Evolutionary conservation across 2,888 invertebrate species (phyloP).

Genomic region (Lordiphosa fenestrarum): DNA sequence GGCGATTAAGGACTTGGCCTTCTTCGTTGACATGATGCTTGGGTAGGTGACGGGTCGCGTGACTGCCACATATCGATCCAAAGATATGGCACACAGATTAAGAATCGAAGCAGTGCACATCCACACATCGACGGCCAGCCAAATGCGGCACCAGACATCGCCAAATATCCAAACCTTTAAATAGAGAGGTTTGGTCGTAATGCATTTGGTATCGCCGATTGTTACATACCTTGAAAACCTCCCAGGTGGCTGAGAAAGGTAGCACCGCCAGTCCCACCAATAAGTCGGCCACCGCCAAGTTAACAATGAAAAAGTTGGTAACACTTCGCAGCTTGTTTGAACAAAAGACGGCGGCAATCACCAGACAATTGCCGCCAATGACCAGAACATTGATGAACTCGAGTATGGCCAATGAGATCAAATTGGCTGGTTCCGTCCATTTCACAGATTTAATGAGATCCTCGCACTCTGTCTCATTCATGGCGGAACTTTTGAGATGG

Average conservation of each 20-base stretch:
- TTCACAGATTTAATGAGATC: constrained; percentile 89
- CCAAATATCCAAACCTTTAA: constrained; percentile 97
- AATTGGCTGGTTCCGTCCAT: constrained; percentile 90
- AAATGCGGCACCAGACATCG: constrained; percentile 96
- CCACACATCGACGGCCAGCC: constrained; percentile 99
- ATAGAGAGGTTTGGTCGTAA: not conserved
- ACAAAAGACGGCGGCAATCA: constrained; percentile 95
- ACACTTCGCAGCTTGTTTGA: constrained; percentile 95
- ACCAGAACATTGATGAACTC: constrained; percentile 93
- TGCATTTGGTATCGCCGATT: too few species aligned
- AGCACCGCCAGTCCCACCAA: constrained; percentile 97
- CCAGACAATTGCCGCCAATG: constrained; percentile 93
- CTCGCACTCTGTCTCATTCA: constrained; percentile 91
- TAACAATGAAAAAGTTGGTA: constrained; percentile 98
- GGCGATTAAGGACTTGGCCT: constrained; percentile 92
- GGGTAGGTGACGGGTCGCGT: constrained; percentile 98
- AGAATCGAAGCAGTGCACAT: constrained; percentile 99
- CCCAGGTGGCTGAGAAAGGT: constrained; percentile 97
- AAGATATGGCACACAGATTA: constrained; percentile 96
- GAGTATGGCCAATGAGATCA: constrained; percentile 88
- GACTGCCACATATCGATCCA: constrained; percentile 97
- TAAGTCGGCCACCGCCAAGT: constrained; percentile 96
- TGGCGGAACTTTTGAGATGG: constrained; percentile 82
- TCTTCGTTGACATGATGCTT: constrained; percentile 91
- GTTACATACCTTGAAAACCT: constrained; percentile 89